phyloP scores from a whole-genome alignment of 2,888 invertebrate genomes.

The Heliconius cydno region DNA sequence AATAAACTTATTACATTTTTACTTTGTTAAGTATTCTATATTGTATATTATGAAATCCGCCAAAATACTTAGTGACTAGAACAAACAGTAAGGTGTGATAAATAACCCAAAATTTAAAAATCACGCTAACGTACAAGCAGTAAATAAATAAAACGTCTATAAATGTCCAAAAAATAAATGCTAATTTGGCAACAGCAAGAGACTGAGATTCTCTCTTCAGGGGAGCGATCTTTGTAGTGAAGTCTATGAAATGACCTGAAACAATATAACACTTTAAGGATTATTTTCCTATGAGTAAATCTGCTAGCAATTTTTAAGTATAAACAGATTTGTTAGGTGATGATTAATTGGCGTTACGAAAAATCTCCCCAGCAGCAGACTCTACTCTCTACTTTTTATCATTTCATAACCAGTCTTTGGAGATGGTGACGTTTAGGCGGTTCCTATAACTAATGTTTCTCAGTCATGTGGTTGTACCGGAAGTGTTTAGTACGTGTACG shows the following conservation, averaged over 20 bases:
- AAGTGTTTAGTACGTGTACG: too few species aligned
- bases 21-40: constrained; percentile 73
- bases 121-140: constrained; percentile 65
- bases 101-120: constrained; percentile 82
- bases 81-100: constrained; percentile 81
- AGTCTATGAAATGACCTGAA: constrained; percentile 71
- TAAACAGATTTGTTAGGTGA: background rate
- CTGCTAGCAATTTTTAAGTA: background rate
- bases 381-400: background rate
- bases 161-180: constrained; percentile 86
- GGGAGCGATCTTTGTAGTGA: constrained; percentile 59
- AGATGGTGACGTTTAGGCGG: background rate
- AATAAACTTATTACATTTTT: constrained; percentile 21
- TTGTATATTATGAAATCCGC: constrained; percentile 84
- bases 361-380: background rate
- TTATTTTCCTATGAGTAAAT: background rate
- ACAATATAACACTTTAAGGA: constrained; percentile 38
- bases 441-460: too few species aligned
- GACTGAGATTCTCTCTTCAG: constrained; percentile 60
- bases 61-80: constrained; percentile 80
- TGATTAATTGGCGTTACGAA: background rate
- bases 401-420: background rate
- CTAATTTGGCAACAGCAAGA: constrained; percentile 65
- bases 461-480: background rate
- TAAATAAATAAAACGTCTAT: constrained; percentile 79